phyloP scores from a whole-genome alignment of 2,797 vertebrate species.

The Rachycentron canadum region DNA sequence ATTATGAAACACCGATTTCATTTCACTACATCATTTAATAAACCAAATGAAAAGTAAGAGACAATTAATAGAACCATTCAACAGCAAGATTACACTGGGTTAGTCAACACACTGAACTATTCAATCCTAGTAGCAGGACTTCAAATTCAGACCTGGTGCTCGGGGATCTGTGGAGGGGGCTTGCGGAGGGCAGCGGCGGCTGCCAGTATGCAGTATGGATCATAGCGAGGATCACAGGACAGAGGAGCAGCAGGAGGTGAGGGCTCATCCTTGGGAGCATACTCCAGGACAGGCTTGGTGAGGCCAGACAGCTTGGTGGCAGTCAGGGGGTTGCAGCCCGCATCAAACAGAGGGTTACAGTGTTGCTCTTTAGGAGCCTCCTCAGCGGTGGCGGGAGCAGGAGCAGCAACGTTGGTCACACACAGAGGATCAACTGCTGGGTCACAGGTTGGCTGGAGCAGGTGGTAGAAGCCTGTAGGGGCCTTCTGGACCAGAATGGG shows the following conservation, averaged over 20 bases:
- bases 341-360: conserved; percentile 87
- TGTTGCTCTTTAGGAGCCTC: conserved; percentile 75
- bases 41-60: conserved; percentile 50
- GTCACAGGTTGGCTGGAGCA: conserved; percentile 82
- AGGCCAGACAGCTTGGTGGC: conserved; percentile 80
- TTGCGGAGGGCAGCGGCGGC: conserved; percentile 77
- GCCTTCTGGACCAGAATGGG: conserved; percentile 77
- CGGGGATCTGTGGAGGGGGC: conserved; percentile 71
- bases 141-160: conserved; percentile 83
- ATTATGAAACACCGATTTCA: conserved; percentile 65
- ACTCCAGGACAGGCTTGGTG: conserved; percentile 83
- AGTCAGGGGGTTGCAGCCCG: conserved; percentile 83
- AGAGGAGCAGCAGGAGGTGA: conserved; percentile 64
- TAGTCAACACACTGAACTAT: conserved; percentile 54
- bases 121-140: conserved; percentile 60
- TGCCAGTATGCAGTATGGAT: conserved; percentile 83
- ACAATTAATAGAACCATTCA: conserved; percentile 46
- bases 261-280: conserved; percentile 57
- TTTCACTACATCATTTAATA: conserved; percentile 68
- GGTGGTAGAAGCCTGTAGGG: conserved; percentile 80
- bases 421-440: conserved; percentile 85
- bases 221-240: conserved; percentile 80
- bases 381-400: conserved; percentile 63
- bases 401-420: conserved; percentile 50
- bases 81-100: conserved; percentile 51